Evolutionary conservation across 2,113 vertebrate species (phyloP).

Genomic region (Catagonus wagneri): DNA sequence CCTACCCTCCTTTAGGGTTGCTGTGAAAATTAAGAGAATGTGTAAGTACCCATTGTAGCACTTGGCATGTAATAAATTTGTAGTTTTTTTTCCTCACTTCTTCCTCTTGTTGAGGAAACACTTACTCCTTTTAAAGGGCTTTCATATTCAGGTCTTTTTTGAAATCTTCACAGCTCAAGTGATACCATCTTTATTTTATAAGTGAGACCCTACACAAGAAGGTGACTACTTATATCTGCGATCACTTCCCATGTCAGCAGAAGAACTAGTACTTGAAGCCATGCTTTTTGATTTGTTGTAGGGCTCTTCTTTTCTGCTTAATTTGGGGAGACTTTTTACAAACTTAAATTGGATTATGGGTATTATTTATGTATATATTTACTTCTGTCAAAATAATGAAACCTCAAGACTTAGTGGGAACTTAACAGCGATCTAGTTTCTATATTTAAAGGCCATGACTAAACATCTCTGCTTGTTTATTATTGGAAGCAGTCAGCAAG

Average conservation of each 20-base stretch:
- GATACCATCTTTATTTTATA: background rate
- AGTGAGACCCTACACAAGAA: background rate
- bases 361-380: slow-evolving; percentile 45
- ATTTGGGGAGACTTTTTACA: background rate
- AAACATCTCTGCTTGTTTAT: background rate
- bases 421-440: background rate
- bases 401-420: background rate
- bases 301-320: background rate
- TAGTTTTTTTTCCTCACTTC: background rate
- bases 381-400: slow-evolving; percentile 33
- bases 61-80: background rate
- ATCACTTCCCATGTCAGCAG: background rate
- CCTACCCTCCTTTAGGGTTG: background rate
- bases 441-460: background rate
- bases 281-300: background rate
- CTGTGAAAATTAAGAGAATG: background rate
- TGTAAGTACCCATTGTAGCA: background rate
- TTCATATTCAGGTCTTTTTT: background rate
- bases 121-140: slow-evolving; percentile 1
- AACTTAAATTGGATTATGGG: background rate
- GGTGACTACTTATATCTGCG: background rate
- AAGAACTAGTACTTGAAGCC: background rate
- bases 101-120: background rate
- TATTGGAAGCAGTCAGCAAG: background rate
- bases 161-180: background rate